Conservation (phyloP, 1,140 invertebrate species). For the Mycetomoellerius zeteki region DNA sequence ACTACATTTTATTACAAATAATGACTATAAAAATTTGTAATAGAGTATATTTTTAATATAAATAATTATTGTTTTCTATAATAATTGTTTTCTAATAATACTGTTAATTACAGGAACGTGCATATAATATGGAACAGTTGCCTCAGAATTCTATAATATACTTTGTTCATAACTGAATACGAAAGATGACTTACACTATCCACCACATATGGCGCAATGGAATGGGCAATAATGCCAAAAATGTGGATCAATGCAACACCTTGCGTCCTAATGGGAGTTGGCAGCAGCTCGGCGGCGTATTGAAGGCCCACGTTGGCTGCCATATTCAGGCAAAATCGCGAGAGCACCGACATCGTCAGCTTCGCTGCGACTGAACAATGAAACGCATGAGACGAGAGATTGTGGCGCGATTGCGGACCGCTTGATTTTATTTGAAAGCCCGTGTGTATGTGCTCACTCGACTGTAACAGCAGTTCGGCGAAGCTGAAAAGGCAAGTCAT, state of each 20-base stretch:
- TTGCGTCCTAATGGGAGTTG: conserved; percentile 89
- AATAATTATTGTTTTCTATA: not conserved
- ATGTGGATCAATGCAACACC: conserved; percentile 89
- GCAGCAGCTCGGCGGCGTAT: conserved; percentile 89
- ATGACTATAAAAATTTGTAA: too few relatives aligned
- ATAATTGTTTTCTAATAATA: not conserved
- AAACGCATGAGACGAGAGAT: not conserved
- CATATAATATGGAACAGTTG: conserved; percentile 69
- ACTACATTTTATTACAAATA: too few relatives aligned
- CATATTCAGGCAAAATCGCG: conserved; percentile 88
- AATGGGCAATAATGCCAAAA: conserved; percentile 88
- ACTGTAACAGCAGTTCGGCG: conserved; percentile 81
- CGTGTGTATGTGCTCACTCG: conserved; percentile 75
- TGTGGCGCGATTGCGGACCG: not conserved
- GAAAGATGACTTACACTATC: conserved; percentile 88
- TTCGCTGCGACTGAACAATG: conserved; percentile 72
- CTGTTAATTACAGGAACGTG: not conserved
- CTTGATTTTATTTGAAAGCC: conserved; percentile 21
- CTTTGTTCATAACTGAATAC: not conserved
- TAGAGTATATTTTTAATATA: not conserved
- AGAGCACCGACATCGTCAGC: conserved; percentile 86
- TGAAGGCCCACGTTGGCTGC: conserved; percentile 90
- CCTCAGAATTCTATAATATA: conserved; percentile 32
- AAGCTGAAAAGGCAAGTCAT: conserved; percentile 87
- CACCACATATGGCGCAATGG: conserved; percentile 91